These are phyloP conservation scores for Neolamprologus caudopunctatus DNA, from an alignment of 2,113 vertebrate genomes.

Conservation along the genomic window DNA sequence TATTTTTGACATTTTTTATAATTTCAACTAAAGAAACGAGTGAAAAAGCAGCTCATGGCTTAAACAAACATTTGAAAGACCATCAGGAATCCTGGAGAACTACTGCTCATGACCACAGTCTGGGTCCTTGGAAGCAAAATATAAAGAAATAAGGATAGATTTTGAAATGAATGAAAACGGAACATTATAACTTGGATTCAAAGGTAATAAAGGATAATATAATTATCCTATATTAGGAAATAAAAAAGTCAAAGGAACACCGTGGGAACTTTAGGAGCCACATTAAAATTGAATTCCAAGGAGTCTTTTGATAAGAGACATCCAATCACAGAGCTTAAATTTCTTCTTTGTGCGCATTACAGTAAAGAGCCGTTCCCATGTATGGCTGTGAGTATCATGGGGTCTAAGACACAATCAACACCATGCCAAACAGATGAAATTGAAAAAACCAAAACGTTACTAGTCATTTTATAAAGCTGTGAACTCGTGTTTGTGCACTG, in stretches of 20 bases:
- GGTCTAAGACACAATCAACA: background rate
- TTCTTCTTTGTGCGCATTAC: background rate
- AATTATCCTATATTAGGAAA: background rate
- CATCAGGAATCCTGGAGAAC: background rate
- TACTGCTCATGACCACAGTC: background rate
- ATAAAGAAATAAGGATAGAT: background rate
- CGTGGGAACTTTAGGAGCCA: background rate
- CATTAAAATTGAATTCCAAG: background rate
- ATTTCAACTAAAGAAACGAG: background rate
- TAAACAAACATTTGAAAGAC: background rate
- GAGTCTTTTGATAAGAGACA: background rate
- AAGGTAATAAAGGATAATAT: background rate
- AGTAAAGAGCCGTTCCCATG: background rate
- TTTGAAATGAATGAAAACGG: background rate
- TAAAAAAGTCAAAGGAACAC: background rate
- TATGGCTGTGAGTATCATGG: background rate
- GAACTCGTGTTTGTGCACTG: background rate
- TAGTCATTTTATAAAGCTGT: background rate
- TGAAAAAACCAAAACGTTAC: background rate
- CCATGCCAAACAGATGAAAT: background rate
- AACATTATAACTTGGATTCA: background rate
- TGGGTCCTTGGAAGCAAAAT: background rate
- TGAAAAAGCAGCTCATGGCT: background rate
- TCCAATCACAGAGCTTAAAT: background rate
- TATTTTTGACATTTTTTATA: background rate